Conservation (phyloP, 2,113 vertebrate genomes). For the Pelvicachromis taeniatus region DNA sequence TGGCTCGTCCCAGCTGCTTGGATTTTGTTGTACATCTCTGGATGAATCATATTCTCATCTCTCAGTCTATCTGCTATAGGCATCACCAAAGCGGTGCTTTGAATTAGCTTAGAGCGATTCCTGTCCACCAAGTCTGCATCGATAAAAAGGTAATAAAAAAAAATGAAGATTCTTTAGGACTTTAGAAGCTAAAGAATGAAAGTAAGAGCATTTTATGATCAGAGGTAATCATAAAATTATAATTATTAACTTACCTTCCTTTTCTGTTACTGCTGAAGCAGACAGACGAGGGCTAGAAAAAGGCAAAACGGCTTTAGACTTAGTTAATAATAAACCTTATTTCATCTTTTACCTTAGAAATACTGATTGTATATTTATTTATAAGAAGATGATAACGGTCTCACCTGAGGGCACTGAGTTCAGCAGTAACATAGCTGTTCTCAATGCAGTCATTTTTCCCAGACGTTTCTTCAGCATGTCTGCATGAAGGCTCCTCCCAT, state of each 20-base stretch:
- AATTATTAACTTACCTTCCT: not conserved
- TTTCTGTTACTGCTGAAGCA: not conserved
- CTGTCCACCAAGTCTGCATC: constrained; percentile 12
- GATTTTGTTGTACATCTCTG: not conserved
- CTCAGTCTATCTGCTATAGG: constrained; percentile 2
- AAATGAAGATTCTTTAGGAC: not conserved
- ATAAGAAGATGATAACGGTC: not conserved
- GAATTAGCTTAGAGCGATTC: constrained; percentile 12
- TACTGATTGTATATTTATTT: not conserved
- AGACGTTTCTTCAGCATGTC: not conserved
- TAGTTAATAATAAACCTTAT: not conserved
- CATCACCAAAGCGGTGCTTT: not conserved
- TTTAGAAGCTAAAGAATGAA: not conserved
- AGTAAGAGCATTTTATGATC: accelerated
- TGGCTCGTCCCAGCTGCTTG: not conserved
- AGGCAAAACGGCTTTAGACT: not conserved
- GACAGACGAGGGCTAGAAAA: not conserved
- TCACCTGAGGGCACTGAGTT: not conserved
- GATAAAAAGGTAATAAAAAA: not conserved
- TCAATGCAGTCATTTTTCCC: not conserved
- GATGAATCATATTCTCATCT: not conserved
- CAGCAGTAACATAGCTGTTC: not conserved
- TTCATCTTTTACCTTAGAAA: not conserved
- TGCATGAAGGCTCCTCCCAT: not conserved
- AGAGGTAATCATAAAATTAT: not conserved